Evolutionary conservation across 2,113 vertebrate species (phyloP).

Genomic region (Chlorodrepanis virens): DNA sequence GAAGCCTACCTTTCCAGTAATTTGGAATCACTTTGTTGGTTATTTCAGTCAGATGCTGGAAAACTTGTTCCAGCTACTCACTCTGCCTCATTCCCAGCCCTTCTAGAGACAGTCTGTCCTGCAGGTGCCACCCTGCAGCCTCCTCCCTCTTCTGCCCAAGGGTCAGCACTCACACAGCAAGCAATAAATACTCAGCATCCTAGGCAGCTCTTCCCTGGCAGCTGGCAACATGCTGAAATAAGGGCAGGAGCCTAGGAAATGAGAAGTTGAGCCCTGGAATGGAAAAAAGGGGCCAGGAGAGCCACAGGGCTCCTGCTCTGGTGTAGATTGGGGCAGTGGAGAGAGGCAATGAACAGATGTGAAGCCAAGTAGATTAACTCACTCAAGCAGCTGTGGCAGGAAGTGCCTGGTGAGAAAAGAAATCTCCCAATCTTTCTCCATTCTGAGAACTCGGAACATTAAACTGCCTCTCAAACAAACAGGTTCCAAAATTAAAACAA

Average conservation of each 20-base stretch:
- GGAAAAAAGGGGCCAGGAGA: background rate
- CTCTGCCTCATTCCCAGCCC: background rate
- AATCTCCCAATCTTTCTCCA: background rate
- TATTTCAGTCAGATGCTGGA: background rate
- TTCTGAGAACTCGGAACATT: background rate
- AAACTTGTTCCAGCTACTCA: background rate
- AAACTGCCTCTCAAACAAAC: background rate
- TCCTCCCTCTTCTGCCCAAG: background rate
- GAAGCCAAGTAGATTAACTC: background rate
- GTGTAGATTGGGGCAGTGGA: background rate
- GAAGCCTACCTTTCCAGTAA: background rate
- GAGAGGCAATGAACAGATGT: background rate
- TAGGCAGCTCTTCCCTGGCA: background rate
- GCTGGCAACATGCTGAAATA: background rate
- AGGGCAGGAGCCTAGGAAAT: background rate
- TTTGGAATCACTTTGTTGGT: background rate
- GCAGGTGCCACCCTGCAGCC: background rate
- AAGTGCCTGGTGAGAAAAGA: background rate
- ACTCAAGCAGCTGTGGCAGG: background rate
- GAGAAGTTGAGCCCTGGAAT: background rate
- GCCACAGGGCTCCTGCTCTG: background rate
- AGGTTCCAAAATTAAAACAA: background rate
- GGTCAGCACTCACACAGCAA: background rate
- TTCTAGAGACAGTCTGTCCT: background rate
- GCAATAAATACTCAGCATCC: background rate